phyloP scores from a whole-genome alignment of 2,113 vertebrate genomes.

The Poeciliopsis prolifica region DNA sequence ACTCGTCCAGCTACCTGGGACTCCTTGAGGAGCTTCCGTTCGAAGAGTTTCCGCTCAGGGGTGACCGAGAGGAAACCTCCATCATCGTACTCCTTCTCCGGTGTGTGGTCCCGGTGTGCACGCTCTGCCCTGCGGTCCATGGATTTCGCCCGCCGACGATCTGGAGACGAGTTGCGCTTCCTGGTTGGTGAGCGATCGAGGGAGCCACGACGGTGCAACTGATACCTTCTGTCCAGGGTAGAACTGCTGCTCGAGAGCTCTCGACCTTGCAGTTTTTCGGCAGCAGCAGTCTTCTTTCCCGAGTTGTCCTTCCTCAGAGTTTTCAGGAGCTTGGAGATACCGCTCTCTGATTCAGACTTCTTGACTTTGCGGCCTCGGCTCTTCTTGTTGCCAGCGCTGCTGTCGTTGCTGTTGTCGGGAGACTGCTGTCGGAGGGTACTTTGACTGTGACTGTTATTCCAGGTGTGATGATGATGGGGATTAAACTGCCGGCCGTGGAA shows the following conservation, averaged over 20 bases:
- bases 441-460: slow-evolving; percentile 87
- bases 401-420: slow-evolving; percentile 75
- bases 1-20: slow-evolving; percentile 57
- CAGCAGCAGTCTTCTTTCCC: slow-evolving; percentile 82
- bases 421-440: slow-evolving; percentile 82
- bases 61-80: slow-evolving; percentile 77
- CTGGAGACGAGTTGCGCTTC: slow-evolving; percentile 85
- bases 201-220: slow-evolving; percentile 83
- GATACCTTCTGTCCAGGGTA: slow-evolving; percentile 80
- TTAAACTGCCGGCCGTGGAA: slow-evolving; percentile 83
- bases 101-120: slow-evolving; percentile 78
- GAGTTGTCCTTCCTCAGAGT: slow-evolving; percentile 79
- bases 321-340: slow-evolving; percentile 83
- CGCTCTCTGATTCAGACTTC: slow-evolving; percentile 83
- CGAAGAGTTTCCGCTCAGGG: slow-evolving; percentile 67
- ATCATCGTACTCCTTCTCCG: slow-evolving; percentile 81
- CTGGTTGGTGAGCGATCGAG: slow-evolving; percentile 86
- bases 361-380: slow-evolving; percentile 76
- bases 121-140: slow-evolving; percentile 79
- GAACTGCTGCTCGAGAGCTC: slow-evolving; percentile 82
- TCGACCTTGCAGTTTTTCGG: slow-evolving; percentile 79
- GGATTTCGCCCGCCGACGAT: slow-evolving; percentile 83
- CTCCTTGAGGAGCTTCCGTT: slow-evolving; percentile 71
- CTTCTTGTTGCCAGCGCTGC: slow-evolving; percentile 72
- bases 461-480: slow-evolving; percentile 86